Percentiles rank a stretch among this genome's conserved stretches.
Conservation (phyloP, 2,113 vertebrate genomes). For the Stomatorhinus ivindoensis region DNA sequence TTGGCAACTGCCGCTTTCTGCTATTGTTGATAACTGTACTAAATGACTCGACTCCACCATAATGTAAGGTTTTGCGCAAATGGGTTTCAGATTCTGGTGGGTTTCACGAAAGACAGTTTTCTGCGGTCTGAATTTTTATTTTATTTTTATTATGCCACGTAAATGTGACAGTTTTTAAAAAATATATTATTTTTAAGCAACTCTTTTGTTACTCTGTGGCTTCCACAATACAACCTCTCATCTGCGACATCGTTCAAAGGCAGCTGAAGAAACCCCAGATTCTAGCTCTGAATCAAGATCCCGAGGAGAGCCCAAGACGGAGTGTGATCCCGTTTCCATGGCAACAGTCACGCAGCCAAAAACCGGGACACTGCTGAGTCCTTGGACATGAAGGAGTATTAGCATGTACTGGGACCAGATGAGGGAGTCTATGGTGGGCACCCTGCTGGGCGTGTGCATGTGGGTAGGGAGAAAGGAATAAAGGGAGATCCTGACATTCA, state of each 20-base stretch:
- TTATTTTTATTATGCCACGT: background rate
- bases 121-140: background rate
- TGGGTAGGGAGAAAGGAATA: background rate
- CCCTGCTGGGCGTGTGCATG: background rate
- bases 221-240: background rate
- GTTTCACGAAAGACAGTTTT: background rate
- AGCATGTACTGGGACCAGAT: background rate
- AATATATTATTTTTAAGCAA: background rate
- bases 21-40: background rate
- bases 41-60: background rate
- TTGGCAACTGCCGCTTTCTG: conserved; percentile 3
- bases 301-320: background rate
- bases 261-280: background rate
- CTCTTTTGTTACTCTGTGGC: background rate
- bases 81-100: background rate
- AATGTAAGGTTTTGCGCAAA: background rate
- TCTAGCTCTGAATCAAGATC: background rate
- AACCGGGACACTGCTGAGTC: background rate
- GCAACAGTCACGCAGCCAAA: background rate
- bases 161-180: background rate
- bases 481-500: background rate
- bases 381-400: background rate
- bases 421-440: background rate
- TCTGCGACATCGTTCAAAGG: background rate
- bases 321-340: conserved; percentile 14